phyloP scores from a whole-genome alignment of 2,888 invertebrate species.

The Euzetes globulus region DNA sequence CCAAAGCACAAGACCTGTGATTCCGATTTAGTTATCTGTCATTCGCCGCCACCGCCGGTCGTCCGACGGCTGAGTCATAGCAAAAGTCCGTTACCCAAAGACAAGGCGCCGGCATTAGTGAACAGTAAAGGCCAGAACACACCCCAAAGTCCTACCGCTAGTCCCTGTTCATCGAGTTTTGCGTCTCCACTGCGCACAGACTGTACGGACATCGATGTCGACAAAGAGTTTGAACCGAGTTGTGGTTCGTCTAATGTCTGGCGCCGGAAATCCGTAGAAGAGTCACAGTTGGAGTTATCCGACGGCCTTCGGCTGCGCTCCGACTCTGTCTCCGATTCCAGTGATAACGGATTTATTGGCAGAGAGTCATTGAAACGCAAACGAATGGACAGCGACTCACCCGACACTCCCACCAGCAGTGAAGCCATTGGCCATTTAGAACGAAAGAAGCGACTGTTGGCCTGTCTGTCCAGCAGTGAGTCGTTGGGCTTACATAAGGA shows the following conservation, averaged over 20 bases:
- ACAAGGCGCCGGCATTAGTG: conserved; percentile 12
- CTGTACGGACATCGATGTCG: conserved; percentile 37
- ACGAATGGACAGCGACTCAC: conserved; percentile 34
- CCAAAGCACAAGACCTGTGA: conserved; percentile 43
- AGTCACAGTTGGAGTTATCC: conserved; percentile 1
- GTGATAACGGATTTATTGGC: conserved; percentile 16
- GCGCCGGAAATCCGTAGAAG: conserved; percentile 36
- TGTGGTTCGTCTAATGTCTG: conserved; percentile 26
- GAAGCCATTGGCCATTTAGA: conserved; percentile 36
- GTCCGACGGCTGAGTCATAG: conserved; percentile 42
- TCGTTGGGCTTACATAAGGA: conserved; percentile 3
- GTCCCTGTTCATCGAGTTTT: conserved; percentile 39
- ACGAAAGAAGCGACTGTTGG: conserved; percentile 40
- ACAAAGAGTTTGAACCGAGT: conserved; percentile 30
- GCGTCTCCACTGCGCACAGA: conserved; percentile 38
- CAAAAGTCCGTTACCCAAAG: conserved; percentile 39
- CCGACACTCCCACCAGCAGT: conserved; percentile 34
- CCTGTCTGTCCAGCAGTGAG: conserved; percentile 21
- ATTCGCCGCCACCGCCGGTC: conserved; percentile 44
- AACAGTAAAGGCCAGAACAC: conserved; percentile 25
- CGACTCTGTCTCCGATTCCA: conserved; percentile 28
- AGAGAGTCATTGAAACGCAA: conserved; percentile 36
- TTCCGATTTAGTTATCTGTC: conserved; percentile 44
- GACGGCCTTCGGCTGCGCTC: conserved; percentile 10
- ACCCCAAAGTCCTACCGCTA: conserved; percentile 39